phyloP scores from a whole-genome alignment of 2,888 invertebrate genomes.

The Athalia cordata region DNA sequence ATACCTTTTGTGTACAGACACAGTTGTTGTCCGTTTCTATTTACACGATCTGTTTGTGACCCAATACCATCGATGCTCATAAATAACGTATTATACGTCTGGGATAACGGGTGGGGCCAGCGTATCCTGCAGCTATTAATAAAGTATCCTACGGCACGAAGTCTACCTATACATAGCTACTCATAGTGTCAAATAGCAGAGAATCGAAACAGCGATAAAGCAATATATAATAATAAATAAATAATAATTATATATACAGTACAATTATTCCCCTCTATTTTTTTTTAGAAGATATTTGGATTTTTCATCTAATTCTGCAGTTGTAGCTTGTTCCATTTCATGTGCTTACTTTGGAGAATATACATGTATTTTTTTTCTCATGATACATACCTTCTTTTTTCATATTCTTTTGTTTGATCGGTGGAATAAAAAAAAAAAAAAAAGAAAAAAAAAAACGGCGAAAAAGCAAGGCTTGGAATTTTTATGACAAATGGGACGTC shows the following conservation, averaged over 20 bases:
- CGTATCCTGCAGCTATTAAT: constrained; percentile 27
- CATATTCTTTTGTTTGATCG: constrained; percentile 9
- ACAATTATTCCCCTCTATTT: too few relatives aligned
- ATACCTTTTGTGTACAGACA: neutral
- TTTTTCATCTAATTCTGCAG: neutral
- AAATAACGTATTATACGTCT: constrained; percentile 30
- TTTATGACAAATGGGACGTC: constrained; percentile 32
- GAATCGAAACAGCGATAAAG: too few relatives aligned
- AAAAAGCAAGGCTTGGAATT: neutral
- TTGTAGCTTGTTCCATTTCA: neutral
- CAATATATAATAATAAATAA: too few relatives aligned
- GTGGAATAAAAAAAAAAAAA: neutral
- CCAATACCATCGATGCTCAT: constrained; percentile 25
- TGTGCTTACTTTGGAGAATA: neutral
- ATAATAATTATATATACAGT: too few relatives aligned
- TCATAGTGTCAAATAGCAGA: too few relatives aligned
- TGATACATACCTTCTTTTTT: neutral
- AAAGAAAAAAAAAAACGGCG: too few relatives aligned
- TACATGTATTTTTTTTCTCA: constrained; percentile 9
- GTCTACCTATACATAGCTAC: too few relatives aligned
- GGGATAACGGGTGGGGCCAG: constrained; percentile 34
- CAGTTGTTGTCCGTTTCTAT: neutral
- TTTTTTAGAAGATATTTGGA: too few relatives aligned
- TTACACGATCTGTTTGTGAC: constrained; percentile 29
- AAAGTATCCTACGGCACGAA: neutral